Base-by-base conservation (phyloP, 2,113 vertebrate genomes). In the Nipponia nippon region DNA sequence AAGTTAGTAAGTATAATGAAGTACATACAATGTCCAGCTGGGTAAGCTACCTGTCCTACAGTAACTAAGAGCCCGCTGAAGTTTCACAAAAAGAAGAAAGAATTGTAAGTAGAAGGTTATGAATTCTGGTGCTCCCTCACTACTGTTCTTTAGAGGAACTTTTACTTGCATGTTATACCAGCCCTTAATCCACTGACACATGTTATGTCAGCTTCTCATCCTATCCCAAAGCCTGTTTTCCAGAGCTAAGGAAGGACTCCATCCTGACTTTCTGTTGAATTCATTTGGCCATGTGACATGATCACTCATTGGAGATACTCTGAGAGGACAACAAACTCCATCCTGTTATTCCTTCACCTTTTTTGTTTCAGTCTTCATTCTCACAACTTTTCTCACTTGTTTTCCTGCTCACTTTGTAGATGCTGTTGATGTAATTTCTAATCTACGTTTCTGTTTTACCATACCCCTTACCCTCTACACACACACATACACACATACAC, bases 381-480 rank as follows among this genome's bases (percentile, higher is more conserved):
- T 78, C 22, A 66, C 10, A 65, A 10, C 3, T n/a, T 69, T 9
- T 62, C 8, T 86, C 18, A 70, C 16, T 8, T 47, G 5, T 38
- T 56, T 73, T 62, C 11, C 20, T 52, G 19, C 42, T 84, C 15
- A 42, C 17, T 84, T 40, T 55, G 5, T 55, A 63, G 13, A 23
- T 76, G 20, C 11, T 62, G 10, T 2, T 76, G 18, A 9, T 59
- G 15, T 50, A 69, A 61, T 83, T 83, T 69, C 11, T 52, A 67
- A 80, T 38, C 14, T 58, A 61, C 3, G 17, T 49, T 65, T 78
- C 38, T 86, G 3, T 36, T 87, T 93, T 65, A 47, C 23, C 2
- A 1, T 44, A 44, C 6, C 6, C 0, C 4, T 89, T 15, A n/a
- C 6, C 10, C 32, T 49, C 27, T 87, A 29, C 50, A 22, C 26